Conservation (phyloP, 2,888 invertebrate species). For the Agrochola lychnidis region DNA sequence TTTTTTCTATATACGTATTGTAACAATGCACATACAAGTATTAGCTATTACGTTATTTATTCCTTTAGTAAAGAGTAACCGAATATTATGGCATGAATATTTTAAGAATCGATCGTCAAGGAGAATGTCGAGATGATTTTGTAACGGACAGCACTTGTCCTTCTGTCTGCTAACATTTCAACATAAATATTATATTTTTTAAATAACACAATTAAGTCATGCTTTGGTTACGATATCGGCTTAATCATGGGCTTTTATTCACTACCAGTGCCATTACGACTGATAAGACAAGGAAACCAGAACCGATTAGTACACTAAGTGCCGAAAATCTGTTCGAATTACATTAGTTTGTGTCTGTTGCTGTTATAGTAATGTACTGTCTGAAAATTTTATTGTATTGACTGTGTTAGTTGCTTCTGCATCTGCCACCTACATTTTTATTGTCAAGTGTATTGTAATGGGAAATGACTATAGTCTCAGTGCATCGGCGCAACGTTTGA, state of each 20-base stretch:
- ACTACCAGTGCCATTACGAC: conserved; percentile 3
- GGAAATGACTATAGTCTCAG: background rate
- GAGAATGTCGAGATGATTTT: conserved; percentile 5
- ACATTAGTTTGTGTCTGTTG: background rate
- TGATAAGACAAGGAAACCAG: conserved; percentile 18
- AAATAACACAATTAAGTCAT: background rate
- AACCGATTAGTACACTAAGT: conserved; percentile 5
- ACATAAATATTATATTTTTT: background rate
- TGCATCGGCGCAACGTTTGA: background rate
- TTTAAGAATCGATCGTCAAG: conserved; percentile 14
- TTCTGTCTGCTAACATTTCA: no score
- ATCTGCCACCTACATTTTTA: background rate
- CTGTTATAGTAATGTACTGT: no score
- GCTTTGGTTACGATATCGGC: background rate
- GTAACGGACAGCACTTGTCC: background rate
- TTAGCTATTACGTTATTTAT: conserved; percentile 26
- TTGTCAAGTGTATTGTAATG: background rate
- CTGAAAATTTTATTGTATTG: background rate
- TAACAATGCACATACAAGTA: conserved; percentile 22
- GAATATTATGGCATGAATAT: conserved; percentile 29
- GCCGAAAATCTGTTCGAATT: background rate
- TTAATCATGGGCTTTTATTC: conserved; percentile 35
- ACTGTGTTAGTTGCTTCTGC: background rate
- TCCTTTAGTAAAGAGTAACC: conserved; percentile 33
- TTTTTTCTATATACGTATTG: background rate